A percentile compares a stretch with the other conserved stretches of the same genome.
Conservation (phyloP, 1,140 invertebrate genomes). For the Eriocheir sinensis region DNA sequence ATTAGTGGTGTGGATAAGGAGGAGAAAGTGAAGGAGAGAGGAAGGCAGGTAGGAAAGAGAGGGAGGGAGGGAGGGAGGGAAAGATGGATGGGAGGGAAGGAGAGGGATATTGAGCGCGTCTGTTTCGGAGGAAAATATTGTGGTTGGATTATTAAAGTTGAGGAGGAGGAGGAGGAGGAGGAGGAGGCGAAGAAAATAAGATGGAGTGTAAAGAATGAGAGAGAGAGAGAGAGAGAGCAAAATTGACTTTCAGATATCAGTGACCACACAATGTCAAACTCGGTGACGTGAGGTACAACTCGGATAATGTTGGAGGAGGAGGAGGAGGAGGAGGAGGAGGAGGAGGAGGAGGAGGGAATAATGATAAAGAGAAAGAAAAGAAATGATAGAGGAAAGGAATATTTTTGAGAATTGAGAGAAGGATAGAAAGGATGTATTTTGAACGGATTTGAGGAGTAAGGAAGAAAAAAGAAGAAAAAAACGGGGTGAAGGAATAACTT, state of each 20-base stretch:
- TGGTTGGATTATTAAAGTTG: background rate
- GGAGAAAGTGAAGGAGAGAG: background rate
- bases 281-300: background rate
- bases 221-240: conserved; percentile 7
- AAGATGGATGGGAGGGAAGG: background rate
- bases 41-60: conserved; percentile 7
- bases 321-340: conserved; percentile 18
- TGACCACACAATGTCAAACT: background rate
- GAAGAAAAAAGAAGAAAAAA: too few relatives aligned
- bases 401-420: too few relatives aligned
- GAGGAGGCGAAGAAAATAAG: background rate
- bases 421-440: background rate
- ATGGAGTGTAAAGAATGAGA: background rate
- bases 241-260: background rate
- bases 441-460: background rate
- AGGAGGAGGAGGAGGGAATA: background rate
- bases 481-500: too few relatives aligned
- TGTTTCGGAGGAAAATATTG: background rate
- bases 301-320: background rate
- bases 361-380: background rate
- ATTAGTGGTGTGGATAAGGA: conserved; percentile 12
- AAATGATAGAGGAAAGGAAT: background rate
- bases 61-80: conserved; percentile 5
- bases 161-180: background rate
- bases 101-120: background rate